Evolutionary conservation across 2,888 invertebrate species (phyloP).

Genomic region (Reticulitermes lucifugus): DNA sequence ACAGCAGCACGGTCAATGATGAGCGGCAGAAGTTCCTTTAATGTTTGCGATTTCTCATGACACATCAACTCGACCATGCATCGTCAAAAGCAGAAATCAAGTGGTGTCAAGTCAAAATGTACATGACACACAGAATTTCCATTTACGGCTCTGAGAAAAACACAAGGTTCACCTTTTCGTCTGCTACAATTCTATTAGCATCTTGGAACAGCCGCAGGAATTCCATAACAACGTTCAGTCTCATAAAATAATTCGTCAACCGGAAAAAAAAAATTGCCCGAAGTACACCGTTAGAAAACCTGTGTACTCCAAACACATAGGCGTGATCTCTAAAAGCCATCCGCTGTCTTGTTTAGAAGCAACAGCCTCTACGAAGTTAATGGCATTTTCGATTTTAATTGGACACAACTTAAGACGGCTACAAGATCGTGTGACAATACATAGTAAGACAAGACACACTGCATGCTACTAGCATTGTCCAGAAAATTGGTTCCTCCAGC

Average conservation of each 20-base stretch:
- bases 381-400: slow-evolving; percentile 15
- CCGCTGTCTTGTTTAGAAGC: slow-evolving; percentile 10
- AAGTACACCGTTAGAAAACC: not conserved
- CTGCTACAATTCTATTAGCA: too few relatives aligned
- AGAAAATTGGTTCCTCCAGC: not conserved
- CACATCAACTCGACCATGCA: too few relatives aligned
- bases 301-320: not conserved
- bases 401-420: slow-evolving; percentile 4
- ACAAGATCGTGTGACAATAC: not conserved
- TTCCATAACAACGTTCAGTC: not conserved
- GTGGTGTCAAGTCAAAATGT: too few relatives aligned
- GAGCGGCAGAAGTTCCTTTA: too few relatives aligned
- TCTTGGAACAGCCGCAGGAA: too few relatives aligned
- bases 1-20: too few relatives aligned
- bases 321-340: slow-evolving; percentile 7
- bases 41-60: too few relatives aligned
- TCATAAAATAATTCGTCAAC: not conserved
- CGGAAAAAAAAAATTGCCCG: not conserved
- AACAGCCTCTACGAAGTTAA: not conserved
- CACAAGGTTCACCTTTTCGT: too few relatives aligned
- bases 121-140: too few relatives aligned
- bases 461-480: not conserved
- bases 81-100: too few relatives aligned
- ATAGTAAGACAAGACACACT: too few relatives aligned
- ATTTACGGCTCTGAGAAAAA: too few relatives aligned